Conservation (phyloP, 2,888 invertebrate genomes). For the Auanema freiburgensis region DNA sequence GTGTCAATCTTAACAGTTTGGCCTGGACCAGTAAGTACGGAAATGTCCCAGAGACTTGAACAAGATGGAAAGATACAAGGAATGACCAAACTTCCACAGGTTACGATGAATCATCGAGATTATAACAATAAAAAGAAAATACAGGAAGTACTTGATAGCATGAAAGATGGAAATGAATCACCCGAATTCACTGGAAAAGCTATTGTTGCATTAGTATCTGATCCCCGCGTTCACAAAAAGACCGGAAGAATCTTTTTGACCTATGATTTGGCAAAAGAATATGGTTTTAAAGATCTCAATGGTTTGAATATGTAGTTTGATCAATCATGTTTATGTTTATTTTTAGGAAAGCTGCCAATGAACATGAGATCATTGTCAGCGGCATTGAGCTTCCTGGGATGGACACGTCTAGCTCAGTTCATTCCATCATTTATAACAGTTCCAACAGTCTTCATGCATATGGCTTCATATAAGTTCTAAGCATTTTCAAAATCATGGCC, state of each 20-base stretch:
- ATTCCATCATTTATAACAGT: not conserved
- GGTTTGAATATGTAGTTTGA: slow-evolving; percentile 41
- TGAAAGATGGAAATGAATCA: slow-evolving; percentile 31
- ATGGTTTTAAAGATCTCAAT: slow-evolving; percentile 65
- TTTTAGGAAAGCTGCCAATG: slow-evolving; percentile 10
- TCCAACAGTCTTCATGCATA: slow-evolving; percentile 6
- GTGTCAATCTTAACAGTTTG: slow-evolving; percentile 67
- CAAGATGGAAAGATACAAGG: slow-evolving; percentile 11
- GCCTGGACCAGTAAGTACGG: slow-evolving; percentile 66
- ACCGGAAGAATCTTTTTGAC: slow-evolving; percentile 64
- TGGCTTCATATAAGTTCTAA: slow-evolving; percentile 12
- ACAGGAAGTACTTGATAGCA: slow-evolving; percentile 25
- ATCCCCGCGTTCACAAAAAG: slow-evolving; percentile 61
- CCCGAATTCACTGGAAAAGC: slow-evolving; percentile 52
- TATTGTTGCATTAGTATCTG: slow-evolving; percentile 55
- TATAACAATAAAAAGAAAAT: not conserved
- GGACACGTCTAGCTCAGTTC: not conserved
- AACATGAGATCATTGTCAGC: slow-evolving; percentile 5
- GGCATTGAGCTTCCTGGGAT: slow-evolving; percentile 12
- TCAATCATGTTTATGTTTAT: not conserved
- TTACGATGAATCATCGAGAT: not conserved
- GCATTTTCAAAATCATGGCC: not conserved
- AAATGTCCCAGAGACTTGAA: slow-evolving; percentile 15
- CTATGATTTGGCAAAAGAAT: slow-evolving; percentile 65
- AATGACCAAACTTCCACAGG: slow-evolving; percentile 16